Evolutionary conservation across 1,140 invertebrate genomes (phyloP).

Genomic region (Drosophila willistoni): DNA sequence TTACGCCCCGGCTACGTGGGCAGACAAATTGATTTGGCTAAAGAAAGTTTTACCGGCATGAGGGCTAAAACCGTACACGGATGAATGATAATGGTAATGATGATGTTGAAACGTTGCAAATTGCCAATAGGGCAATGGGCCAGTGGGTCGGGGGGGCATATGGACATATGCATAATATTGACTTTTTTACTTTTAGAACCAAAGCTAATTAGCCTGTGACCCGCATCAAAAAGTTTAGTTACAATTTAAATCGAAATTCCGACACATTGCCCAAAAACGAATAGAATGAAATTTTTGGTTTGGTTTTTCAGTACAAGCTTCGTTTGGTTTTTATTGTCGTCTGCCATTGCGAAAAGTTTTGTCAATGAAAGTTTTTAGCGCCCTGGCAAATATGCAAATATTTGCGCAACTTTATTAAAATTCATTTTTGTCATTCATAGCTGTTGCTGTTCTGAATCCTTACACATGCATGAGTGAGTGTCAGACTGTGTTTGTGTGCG

Average conservation of each 20-base stretch:
- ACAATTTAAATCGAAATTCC: conserved; percentile 66
- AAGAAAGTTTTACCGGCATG: conserved; percentile 56
- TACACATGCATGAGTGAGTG: conserved; percentile 8
- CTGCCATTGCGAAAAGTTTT: conserved; percentile 50
- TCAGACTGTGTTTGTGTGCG: conserved; percentile 5
- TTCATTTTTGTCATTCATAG: conserved; percentile 79
- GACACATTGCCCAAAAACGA: conserved; percentile 29
- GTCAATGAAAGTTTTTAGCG: conserved; percentile 77
- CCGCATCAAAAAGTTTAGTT: conserved; percentile 68
- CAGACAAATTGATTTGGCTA: conserved; percentile 70
- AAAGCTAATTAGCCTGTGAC: conserved; percentile 72
- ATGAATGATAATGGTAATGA: neutral
- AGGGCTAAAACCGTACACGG: neutral
- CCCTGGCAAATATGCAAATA: conserved; percentile 75
- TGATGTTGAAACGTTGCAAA: conserved; percentile 45
- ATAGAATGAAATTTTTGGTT: conserved; percentile 63
- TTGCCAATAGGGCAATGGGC: neutral
- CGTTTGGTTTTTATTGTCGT: conserved; percentile 50
- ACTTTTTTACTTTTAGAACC: conserved; percentile 53
- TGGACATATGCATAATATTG: conserved; percentile 64
- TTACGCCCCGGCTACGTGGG: conserved; percentile 64
- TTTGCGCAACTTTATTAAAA: conserved; percentile 79
- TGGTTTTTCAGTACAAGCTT: neutral
- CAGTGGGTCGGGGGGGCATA: too few species aligned
- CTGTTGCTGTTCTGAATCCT: conserved; percentile 13